Conservation (phyloP, 1,140 invertebrate genomes). For the Druon quercuslanigerum region DNA sequence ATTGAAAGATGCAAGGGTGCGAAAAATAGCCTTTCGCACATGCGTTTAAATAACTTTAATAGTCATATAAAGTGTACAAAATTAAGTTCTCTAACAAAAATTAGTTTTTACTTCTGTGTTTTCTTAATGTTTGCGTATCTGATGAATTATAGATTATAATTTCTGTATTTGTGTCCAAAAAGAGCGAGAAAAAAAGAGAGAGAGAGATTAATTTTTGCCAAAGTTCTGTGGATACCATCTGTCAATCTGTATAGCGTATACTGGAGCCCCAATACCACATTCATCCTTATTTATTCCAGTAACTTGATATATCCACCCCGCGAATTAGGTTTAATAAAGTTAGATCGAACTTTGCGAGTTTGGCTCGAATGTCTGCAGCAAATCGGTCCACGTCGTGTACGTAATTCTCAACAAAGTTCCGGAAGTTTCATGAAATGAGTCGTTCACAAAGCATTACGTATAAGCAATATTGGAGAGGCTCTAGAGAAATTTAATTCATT, state of each 20-base stretch:
- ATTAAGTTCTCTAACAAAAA: too few relatives aligned
- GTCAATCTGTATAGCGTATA: not conserved
- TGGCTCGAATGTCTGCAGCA: constrained; percentile 5
- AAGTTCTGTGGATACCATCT: not conserved
- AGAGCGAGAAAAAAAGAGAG: too few relatives aligned
- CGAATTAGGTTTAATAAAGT: constrained; percentile 29
- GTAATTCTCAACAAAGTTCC: constrained; percentile 29
- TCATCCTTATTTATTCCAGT: constrained; percentile 22
- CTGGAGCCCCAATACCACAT: not conserved
- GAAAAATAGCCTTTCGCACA: too few relatives aligned
- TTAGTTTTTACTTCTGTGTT: too few relatives aligned
- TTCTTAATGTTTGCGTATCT: too few relatives aligned
- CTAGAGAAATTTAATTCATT: constrained; percentile 19
- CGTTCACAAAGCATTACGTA: constrained; percentile 23
- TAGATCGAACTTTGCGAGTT: constrained; percentile 22
- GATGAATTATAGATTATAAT: too few relatives aligned
- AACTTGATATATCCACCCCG: not conserved
- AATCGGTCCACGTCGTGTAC: constrained; percentile 28
- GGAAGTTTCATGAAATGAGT: constrained; percentile 29
- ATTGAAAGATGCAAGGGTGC: too few relatives aligned
- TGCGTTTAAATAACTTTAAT: too few relatives aligned
- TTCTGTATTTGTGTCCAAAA: too few relatives aligned
- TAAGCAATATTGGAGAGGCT: not conserved
- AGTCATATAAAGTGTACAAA: too few relatives aligned
- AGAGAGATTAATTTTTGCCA: not conserved